Evolutionary conservation across 2,888 invertebrate species (phyloP).

Genomic region (Sylvicola fuscatus): DNA sequence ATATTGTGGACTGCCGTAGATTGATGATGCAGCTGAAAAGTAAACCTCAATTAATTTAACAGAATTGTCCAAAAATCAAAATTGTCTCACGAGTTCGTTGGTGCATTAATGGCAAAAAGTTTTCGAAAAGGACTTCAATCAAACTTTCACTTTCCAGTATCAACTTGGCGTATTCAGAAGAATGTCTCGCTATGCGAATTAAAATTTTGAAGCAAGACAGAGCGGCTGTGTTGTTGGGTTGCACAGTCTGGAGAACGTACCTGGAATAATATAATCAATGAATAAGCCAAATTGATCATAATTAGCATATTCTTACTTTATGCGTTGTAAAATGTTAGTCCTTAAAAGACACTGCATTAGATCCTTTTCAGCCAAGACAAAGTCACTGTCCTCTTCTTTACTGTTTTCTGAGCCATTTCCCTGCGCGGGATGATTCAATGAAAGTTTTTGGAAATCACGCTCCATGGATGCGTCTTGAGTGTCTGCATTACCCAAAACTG

Average conservation of each 20-base stretch:
- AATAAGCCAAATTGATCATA: neutral
- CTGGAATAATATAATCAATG: conserved; percentile 21
- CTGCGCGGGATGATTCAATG: conserved; percentile 8
- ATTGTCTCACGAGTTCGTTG: too few relatives aligned
- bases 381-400: conserved; percentile 41
- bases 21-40: conserved; percentile 12
- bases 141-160: conserved; percentile 43
- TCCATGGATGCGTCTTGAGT: conserved; percentile 3
- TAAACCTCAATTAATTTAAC: too few relatives aligned
- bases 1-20: conserved; percentile 43
- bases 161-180: conserved; percentile 38
- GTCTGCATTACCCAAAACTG: conserved; percentile 28
- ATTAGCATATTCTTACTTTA: conserved; percentile 26
- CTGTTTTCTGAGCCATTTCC: conserved; percentile 17
- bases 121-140: conserved; percentile 33
- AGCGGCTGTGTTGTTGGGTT: conserved; percentile 50
- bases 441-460: conserved; percentile 17
- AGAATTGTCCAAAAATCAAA: too few relatives aligned
- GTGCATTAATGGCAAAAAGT: conserved; percentile 32
- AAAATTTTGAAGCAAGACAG: conserved; percentile 59
- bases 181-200: conserved; percentile 58
- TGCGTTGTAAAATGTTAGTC: conserved; percentile 54
- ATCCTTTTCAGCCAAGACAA: conserved; percentile 68
- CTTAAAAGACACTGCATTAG: conserved; percentile 49
- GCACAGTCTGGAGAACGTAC: conserved; percentile 51